Base-by-base conservation (phyloP, 2,113 vertebrate species). In the Passer montanus region DNA sequence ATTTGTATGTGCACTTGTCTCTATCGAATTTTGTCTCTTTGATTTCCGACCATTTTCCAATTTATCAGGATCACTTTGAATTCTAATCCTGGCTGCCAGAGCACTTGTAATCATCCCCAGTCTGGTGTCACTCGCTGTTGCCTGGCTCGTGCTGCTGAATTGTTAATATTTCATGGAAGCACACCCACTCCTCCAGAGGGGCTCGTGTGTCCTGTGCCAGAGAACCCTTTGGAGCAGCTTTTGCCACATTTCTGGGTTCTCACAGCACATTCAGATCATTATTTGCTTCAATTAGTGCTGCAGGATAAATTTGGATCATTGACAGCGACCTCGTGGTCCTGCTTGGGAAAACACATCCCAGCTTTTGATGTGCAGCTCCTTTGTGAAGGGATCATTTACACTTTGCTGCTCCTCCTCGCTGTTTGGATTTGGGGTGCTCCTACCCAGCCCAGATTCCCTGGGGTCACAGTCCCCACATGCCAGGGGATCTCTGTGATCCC, bases 1-100 rank as follows among this genome's bases (percentile, higher is more conserved):
- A 81, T 93, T 93, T 95, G 78, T 84, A 75, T 81, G 92, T 87
- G 77, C 73, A 3, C 95, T 82, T 44, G 73, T 87, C 93, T 91
- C 60, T 5, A 12, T 46, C 73, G 74, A 89, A 64, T 94, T 89
- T 93, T 84, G 90, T 78, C 93, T 94, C 92, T 94, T 89, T 97
- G 95, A 96, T 96, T 96, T 82, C 93, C 90, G 19, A 89, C 84
- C 82, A 89, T 95, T 95, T 95, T 93, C 81, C 95, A 96, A 93
- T 96, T 96, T 96, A 93, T 81, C 84, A 19, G 44, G 84, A 93
- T 89, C 47, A 4, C 93, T 97, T 72, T 89, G 84, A 89, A 94
- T 97, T 75, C 84, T 75, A 75, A 87, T 93, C 90, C 90, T 35
- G 53, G 33, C 92, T 81, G 87, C 93, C 74, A 37, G 79, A 78